Evolutionary conservation across 37 sponge, comb jelly and placozoan species (phyloP).

Genomic region (Bolinopsis microptera): DNA sequence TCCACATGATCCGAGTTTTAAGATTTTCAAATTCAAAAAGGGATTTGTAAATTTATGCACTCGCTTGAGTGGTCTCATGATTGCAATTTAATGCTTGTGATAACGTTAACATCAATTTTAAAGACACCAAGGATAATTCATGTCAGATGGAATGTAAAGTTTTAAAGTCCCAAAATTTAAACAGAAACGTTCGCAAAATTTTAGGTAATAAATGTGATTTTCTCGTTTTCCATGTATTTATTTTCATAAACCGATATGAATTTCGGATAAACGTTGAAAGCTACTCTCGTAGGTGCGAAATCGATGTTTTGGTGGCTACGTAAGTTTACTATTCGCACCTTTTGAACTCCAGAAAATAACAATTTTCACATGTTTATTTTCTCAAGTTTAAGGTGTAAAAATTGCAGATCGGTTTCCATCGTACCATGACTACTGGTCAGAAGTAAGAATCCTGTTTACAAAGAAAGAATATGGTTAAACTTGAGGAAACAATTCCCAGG

Average conservation of each 20-base stretch:
- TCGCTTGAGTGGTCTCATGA: not conserved
- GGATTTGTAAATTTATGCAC: not conserved
- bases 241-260: not conserved
- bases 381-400: too few relatives aligned
- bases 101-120: not conserved
- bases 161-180: not conserved
- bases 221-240: not conserved
- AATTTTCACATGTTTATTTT: too few relatives aligned
- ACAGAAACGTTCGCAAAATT: not conserved
- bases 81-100: not conserved
- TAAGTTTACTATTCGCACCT: not conserved
- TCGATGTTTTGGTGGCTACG: not conserved
- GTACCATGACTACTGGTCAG: too few relatives aligned
- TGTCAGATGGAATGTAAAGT: not conserved
- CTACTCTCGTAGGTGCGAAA: not conserved
- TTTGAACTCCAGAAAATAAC: too few relatives aligned
- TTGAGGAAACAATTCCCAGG: too few relatives aligned
- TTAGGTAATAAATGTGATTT: not conserved
- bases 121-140: not conserved
- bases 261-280: not conserved
- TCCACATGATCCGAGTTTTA: too few relatives aligned
- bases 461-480: too few relatives aligned
- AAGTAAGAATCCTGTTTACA: too few relatives aligned
- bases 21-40: too few relatives aligned
- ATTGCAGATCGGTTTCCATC: too few relatives aligned